Base-by-base conservation (phyloP, 1,140 invertebrate species). In the Bradysia coprophila region DNA sequence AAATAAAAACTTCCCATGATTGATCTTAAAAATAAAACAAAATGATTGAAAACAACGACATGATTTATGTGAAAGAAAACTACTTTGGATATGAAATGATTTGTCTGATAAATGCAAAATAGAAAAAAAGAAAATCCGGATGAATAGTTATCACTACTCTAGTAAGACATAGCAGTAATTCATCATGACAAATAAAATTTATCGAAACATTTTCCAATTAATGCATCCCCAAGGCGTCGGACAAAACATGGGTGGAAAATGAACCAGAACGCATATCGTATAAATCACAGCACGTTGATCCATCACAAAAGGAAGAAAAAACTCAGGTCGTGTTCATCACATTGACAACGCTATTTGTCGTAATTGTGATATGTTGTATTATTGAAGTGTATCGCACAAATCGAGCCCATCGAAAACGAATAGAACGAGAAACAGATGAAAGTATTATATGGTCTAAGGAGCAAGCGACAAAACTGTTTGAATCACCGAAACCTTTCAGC, bases 231-330 rank as follows among this genome's bases (percentile, higher is more conserved):
- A 50, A 81, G 76, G 77, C 71, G 39, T 70, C 72, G 20, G 79
- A 83, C 23, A 76, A 76, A 50, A 75, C 75, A 0, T 87, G 83
- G 82, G 78, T 78, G 2, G 77, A 80, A 56, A 81, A 86, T 54
- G 78, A 81, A 13, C 82, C 82, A 2, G 74, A 74, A 22, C 68
- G 74, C 19, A 68, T 76, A 15, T 66, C 75, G 0, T 87, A 85
- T 54, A 77, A 78, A 51, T 77, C 78, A 4, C 62, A 74, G 18
- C 78, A 81, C 55, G 71, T 75, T 4, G 71, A 76, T 46, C 69
- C 73, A 5, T 75, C 78, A 8, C 68, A 74, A 32, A 75, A 83
- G 54, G 81, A 85, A 57, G 79, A 85, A 49, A 75, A 73, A 36
- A 76, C 77, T 0, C 76, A 79, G 56, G 72, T 83, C 46, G 70